These are phyloP conservation scores for Dasyurus viverrinus DNA, from an alignment of 2,113 vertebrate genomes.

Conservation along the genomic window DNA sequence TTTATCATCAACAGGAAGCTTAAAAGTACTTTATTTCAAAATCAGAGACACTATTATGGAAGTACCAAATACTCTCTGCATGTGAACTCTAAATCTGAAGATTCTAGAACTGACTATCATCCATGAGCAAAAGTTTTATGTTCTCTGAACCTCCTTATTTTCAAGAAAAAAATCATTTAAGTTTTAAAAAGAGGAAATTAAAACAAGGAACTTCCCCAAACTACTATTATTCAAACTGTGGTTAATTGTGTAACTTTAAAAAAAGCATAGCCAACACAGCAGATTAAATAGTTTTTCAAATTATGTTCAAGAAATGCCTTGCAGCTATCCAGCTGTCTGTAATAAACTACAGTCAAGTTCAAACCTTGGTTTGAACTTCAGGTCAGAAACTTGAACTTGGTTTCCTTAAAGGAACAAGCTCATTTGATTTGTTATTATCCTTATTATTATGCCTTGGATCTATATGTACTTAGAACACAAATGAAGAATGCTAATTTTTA, in stretches of 20 bases:
- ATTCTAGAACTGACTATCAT: neutral
- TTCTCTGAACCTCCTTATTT: neutral
- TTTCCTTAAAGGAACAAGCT: constrained; percentile 18
- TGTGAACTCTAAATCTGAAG: neutral
- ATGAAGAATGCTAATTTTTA: neutral
- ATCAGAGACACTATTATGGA: neutral
- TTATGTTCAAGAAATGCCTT: neutral
- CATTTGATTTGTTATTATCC: neutral
- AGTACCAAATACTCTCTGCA: neutral
- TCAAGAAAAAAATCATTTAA: neutral
- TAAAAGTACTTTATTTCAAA: constrained; percentile 1
- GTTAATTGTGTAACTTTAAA: neutral
- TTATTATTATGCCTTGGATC: neutral
- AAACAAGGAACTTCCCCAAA: neutral
- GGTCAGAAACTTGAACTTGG: neutral
- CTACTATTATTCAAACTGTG: neutral
- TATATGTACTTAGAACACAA: neutral
- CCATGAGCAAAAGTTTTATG: too few relatives aligned
- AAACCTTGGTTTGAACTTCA: neutral
- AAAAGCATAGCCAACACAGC: neutral
- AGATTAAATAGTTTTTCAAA: neutral
- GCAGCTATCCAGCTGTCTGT: neutral
- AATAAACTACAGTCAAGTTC: neutral
- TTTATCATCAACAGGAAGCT: neutral
- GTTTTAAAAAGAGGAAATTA: neutral